Percentiles rank a stretch among this genome's conserved stretches.
phyloP scores from a whole-genome alignment of 2,113 vertebrate genomes.

The Piliocolobus tephrosceles region DNA sequence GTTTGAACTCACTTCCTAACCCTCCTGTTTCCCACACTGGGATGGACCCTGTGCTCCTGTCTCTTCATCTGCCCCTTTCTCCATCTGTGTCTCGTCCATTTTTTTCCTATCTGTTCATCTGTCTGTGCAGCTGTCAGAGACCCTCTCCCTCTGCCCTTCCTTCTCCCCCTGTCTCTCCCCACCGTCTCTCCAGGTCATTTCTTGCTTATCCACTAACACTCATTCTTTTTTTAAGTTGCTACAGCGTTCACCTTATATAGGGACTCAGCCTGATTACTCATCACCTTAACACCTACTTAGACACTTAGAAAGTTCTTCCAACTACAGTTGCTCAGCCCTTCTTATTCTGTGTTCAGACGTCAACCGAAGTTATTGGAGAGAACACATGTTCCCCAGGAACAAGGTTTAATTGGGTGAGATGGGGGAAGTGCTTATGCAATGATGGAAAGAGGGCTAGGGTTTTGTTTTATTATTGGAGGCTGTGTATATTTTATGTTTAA shows the following conservation, averaged over 20 bases:
- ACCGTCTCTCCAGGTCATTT: neutral
- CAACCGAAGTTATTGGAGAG: neutral
- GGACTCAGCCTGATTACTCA: neutral
- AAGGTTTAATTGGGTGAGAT: neutral
- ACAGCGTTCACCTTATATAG: neutral
- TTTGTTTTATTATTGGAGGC: neutral
- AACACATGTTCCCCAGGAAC: neutral
- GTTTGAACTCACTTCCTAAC: neutral
- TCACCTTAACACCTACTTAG: neutral
- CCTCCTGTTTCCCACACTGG: neutral
- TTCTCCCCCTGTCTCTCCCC: neutral
- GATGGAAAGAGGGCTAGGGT: neutral
- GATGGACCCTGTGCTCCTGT: neutral
- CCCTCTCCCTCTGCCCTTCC: neutral
- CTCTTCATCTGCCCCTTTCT: neutral
- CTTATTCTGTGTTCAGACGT: neutral
- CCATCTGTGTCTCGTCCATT: neutral
- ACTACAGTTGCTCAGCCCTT: neutral
- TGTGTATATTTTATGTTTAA: neutral
- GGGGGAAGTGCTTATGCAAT: neutral
- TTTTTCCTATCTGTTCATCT: neutral
- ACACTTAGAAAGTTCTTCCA: conserved; percentile 5
- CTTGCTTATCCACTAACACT: neutral
- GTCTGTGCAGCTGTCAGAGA: neutral
- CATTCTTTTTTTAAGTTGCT: neutral